A percentile compares a stretch with the other conserved stretches of the same genome.
Conservation (phyloP, 2,797 vertebrate genomes). For the Periophthalmus magnuspinnatus region DNA sequence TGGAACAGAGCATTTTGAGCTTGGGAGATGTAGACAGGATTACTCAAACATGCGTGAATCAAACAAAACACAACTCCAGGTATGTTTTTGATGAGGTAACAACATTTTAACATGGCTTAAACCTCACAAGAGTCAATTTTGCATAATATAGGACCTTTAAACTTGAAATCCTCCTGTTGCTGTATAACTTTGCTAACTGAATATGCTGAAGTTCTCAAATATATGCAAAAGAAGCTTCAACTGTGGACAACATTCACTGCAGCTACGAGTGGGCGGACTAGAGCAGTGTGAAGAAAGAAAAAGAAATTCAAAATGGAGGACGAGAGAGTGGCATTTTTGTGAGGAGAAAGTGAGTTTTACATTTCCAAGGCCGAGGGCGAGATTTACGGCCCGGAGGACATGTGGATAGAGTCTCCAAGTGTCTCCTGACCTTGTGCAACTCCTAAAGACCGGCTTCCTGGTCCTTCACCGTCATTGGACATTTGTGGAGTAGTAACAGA, state of each 20-base stretch:
- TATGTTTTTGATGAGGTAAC: too few relatives aligned
- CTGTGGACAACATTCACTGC: conserved; percentile 40
- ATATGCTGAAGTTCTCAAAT: conserved; percentile 9
- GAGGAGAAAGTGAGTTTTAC: conserved; percentile 66
- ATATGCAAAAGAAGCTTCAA: conserved; percentile 18
- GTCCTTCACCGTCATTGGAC: conserved; percentile 30
- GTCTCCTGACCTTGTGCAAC: conserved; percentile 60
- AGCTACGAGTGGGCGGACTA: conserved; percentile 47
- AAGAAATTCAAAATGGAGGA: conserved; percentile 28
- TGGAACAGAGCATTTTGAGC: too few relatives aligned
- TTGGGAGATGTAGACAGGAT: too few relatives aligned
- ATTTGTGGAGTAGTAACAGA: conserved; percentile 54
- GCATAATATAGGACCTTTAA: too few relatives aligned
- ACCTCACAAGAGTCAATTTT: too few relatives aligned
- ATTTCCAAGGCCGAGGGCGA: conserved; percentile 69
- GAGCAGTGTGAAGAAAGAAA: conserved; percentile 17
- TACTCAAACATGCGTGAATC: too few relatives aligned
- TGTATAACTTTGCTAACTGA: background rate
- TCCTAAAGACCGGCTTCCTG: conserved; percentile 51
- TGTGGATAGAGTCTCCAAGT: conserved; percentile 21
- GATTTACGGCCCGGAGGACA: conserved; percentile 62
- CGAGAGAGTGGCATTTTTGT: conserved; percentile 60
- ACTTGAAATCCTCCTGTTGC: too few relatives aligned
- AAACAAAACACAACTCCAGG: too few relatives aligned
- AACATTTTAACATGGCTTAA: too few relatives aligned